Evolutionary conservation across 2,797 vertebrate genomes (phyloP).

Genomic region (Cossypha heuglini): DNA sequence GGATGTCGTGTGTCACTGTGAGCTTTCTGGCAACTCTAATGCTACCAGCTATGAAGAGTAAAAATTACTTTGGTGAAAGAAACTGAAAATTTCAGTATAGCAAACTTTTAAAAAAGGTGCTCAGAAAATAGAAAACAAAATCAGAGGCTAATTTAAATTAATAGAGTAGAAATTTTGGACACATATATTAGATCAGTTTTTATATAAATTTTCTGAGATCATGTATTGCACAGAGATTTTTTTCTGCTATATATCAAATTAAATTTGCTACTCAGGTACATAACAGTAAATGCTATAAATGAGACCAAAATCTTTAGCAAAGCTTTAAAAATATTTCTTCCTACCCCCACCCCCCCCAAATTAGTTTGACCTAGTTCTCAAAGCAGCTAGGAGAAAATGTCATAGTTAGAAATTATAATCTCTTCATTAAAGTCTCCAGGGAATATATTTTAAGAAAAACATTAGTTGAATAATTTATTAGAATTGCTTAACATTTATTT

Average conservation of each 20-base stretch:
- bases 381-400: background rate
- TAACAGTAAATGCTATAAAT: background rate
- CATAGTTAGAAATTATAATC: background rate
- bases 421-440: background rate
- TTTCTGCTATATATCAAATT: background rate
- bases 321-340: background rate
- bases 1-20: slow-evolving; percentile 8
- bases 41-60: background rate
- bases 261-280: background rate
- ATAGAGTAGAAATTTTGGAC: background rate
- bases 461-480: background rate
- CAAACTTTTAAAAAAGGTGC: background rate
- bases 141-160: background rate
- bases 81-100: background rate
- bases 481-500: background rate
- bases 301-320: background rate
- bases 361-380: background rate
- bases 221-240: background rate
- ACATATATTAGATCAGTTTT: background rate
- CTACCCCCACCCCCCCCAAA: fast-evolving
- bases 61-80: background rate
- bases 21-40: background rate
- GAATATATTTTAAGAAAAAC: background rate
- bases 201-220: background rate
- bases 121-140: background rate